These are phyloP conservation scores for Macrotus californicus DNA, from an alignment of 2,113 vertebrate genomes.

Conservation along the genomic window DNA sequence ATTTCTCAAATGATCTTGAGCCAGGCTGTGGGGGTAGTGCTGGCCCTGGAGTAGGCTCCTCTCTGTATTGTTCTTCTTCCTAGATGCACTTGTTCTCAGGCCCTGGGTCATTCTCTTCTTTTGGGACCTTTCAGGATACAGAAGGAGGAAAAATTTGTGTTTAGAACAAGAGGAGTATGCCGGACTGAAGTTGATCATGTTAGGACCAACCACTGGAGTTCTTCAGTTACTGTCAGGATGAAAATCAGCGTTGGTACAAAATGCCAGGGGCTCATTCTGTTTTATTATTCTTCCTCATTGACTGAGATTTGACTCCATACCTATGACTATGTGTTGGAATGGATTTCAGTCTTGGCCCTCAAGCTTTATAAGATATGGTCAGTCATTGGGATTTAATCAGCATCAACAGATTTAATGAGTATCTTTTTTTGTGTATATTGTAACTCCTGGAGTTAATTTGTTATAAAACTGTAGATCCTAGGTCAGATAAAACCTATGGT, in stretches of 20 bases:
- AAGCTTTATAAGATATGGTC: not conserved
- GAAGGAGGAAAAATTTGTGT: not conserved
- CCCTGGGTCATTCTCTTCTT: not conserved
- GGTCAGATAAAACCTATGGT: not conserved
- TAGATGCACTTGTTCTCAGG: conserved; percentile 3
- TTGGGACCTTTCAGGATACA: conserved; percentile 29
- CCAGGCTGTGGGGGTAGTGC: not conserved
- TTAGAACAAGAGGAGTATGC: not conserved
- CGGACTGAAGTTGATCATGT: not conserved
- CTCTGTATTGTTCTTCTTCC: not conserved
- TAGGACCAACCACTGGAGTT: not conserved
- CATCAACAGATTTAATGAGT: not conserved
- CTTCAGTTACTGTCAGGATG: not conserved
- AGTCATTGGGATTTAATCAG: not conserved
- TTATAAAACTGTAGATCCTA: not conserved
- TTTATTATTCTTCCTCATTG: not conserved
- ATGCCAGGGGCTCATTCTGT: not conserved
- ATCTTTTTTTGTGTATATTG: not conserved
- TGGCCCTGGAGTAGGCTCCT: not conserved
- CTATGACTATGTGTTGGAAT: not conserved
- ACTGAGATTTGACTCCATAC: not conserved
- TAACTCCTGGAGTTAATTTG: conserved; percentile 22
- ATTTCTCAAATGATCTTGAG: not conserved
- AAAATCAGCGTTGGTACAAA: not conserved
- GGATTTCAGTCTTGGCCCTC: not conserved